These are phyloP conservation scores for Elaphurus davidianus DNA, from an alignment of 2,113 vertebrate genomes.

Conservation along the genomic window DNA sequence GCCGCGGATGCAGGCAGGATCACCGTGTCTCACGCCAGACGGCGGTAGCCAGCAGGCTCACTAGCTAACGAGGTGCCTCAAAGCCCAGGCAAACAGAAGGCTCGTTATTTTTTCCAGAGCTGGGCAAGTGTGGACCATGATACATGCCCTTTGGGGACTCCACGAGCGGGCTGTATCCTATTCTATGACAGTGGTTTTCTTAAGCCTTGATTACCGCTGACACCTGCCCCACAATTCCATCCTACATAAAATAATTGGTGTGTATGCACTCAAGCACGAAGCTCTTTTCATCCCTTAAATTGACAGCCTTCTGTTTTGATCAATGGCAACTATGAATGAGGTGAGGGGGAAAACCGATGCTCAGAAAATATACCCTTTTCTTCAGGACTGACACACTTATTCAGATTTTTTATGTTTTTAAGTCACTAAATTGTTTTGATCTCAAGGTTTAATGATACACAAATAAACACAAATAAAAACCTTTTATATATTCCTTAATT, in stretches of 20 bases:
- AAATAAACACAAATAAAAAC: background rate
- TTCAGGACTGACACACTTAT: background rate
- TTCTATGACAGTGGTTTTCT: no score
- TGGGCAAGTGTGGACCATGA: rapidly evolving
- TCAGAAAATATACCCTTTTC: background rate
- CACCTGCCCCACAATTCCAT: background rate
- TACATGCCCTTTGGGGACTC: rapidly evolving
- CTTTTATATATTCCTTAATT: background rate
- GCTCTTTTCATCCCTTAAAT: background rate
- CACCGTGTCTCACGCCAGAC: rapidly evolving
- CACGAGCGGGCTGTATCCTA: rapidly evolving
- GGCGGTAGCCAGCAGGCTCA: rapidly evolving
- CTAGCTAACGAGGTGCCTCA: rapidly evolving
- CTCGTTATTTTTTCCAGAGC: rapidly evolving
- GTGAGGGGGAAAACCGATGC: background rate
- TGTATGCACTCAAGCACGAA: rapidly evolving
- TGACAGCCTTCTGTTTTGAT: background rate
- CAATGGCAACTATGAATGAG: background rate
- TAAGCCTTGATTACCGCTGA: background rate
- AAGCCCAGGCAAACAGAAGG: background rate
- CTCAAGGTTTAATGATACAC: background rate
- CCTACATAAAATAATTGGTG: rapidly evolving
- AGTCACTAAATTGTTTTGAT: background rate
- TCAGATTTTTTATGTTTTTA: background rate
- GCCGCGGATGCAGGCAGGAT: rapidly evolving